Base-by-base conservation (phyloP, 2,888 invertebrate species). In the Acanthacorydalis orientalis region DNA sequence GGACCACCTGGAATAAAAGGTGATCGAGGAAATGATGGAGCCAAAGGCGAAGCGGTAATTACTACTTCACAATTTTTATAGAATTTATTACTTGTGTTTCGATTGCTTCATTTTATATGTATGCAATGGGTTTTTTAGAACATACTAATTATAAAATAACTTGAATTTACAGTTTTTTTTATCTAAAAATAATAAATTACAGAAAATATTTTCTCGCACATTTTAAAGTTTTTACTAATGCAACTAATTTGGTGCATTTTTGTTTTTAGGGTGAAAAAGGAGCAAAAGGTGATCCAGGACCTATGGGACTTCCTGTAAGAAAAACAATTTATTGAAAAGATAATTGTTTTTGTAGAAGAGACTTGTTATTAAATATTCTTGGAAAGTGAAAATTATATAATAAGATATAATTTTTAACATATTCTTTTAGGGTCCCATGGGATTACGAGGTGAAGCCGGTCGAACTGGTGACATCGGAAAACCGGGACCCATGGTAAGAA, bases 231-330 rank as follows among this genome's bases (percentile, higher is more conserved):
- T 23, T 23, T 23, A 4, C 6, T 2, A 23, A 23, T 4, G 6
- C 6, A 23, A 23, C 6, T 23, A 23, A 23, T 23, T 23, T 23
- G 2, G 6, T 23, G 23, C 23, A 23, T 38, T 15, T 44, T 51
- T 16, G 47, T 49, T 70, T 73, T 47, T 67, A 88, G 87, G 88
- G 88, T 44, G 82, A 83, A 53, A 81, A 83, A 61, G 88, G 88
- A 47, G 72, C 75, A 46, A 83, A 80, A 65, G 89, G 89, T 49
- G 86, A 87, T 64, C 80, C 83, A 49, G 95, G 95, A 56, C 92
- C 92, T 48, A 93, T 93, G 90, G 95, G 93, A 59, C 71, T 95
- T 60, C 93, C 93, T 64, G 92, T 92, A 76, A 80, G 85, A 83
- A 60, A 56, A 50, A 50, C 47, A 46, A 44, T 46, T 47, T 47